A percentile compares a stretch with the other conserved stretches of the same genome.
These are phyloP conservation scores for Molanna angustata DNA, from an alignment of 2,888 invertebrate genomes.

Conservation along the genomic window DNA sequence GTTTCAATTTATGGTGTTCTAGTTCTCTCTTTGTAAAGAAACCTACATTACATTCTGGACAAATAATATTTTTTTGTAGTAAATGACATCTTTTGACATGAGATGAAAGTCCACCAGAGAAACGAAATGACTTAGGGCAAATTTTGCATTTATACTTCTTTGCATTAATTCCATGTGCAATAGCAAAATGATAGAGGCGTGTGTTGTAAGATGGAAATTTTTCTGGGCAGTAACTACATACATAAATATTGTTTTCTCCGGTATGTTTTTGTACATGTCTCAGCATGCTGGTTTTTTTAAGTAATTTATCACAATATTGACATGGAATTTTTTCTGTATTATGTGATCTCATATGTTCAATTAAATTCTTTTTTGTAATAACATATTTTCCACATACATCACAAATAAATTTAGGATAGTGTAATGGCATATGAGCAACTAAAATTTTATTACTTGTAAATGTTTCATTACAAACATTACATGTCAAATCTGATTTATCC, in stretches of 20 bases:
- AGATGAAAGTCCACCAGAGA: conserved; percentile 8
- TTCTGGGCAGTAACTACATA: conserved; percentile 26
- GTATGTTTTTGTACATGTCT: conserved; percentile 10
- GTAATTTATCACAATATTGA: too few species aligned
- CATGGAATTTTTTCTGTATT: too few species aligned
- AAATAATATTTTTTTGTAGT: conserved; percentile 13
- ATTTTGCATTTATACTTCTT: conserved; percentile 16
- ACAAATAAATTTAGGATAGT: conserved; percentile 29
- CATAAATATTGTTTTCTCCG: conserved; percentile 7
- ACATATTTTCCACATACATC: conserved; percentile 24
- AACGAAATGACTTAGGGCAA: conserved; percentile 11
- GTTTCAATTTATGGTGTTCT: conserved; percentile 15
- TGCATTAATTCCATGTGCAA: conserved; percentile 16
- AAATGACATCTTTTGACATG: conserved; percentile 21
- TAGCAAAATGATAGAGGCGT: conserved; percentile 20
- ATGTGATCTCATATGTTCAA: too few species aligned
- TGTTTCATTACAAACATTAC: conserved; percentile 30
- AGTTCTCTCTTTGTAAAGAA: conserved; percentile 13
- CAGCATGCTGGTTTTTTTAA: conserved; percentile 6
- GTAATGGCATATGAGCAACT: conserved; percentile 24
- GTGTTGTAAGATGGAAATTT: conserved; percentile 23
- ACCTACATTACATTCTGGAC: conserved; percentile 8
- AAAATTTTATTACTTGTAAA: conserved; percentile 20
- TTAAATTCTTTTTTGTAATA: conserved; percentile 10
- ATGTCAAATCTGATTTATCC: conserved; percentile 22